A percentile compares a stretch with the other conserved stretches of the same genome.
phyloP scores from a whole-genome alignment of 1,140 invertebrate species.

The Neoseiulus cucumeris region DNA sequence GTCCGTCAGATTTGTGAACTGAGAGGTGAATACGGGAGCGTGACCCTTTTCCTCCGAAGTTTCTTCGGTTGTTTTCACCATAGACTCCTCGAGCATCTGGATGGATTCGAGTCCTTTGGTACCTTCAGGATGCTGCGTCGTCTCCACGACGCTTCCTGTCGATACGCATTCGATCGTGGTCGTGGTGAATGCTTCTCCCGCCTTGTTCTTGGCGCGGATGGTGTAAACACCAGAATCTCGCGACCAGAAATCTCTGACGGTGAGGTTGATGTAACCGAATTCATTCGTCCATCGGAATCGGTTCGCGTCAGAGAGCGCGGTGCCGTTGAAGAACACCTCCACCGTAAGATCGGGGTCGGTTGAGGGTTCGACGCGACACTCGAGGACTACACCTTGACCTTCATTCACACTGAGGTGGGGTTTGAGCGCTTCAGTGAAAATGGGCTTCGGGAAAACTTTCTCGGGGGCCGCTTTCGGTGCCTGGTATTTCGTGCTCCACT shows the following conservation, averaged over 20 bases:
- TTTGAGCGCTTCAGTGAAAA: constrained; percentile 60
- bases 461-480: constrained; percentile 16
- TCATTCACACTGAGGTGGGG: constrained; percentile 66
- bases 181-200: constrained; percentile 71
- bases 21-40: constrained; percentile 64
- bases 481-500: constrained; percentile 27
- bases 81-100: constrained; percentile 65
- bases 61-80: constrained; percentile 42
- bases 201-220: constrained; percentile 17
- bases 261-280: constrained; percentile 76
- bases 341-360: constrained; percentile 86
- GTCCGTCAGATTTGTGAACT: constrained; percentile 57
- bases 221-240: constrained; percentile 46
- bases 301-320: constrained; percentile 51
- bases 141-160: constrained; percentile 61
- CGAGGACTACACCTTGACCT: constrained; percentile 68
- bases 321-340: constrained; percentile 84
- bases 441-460: constrained; percentile 54
- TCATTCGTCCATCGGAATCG: constrained; percentile 63
- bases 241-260: constrained; percentile 66
- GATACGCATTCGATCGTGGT: constrained; percentile 55
- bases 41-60: constrained; percentile 44
- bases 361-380: constrained; percentile 81
- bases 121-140: constrained; percentile 77
- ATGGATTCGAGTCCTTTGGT: constrained; percentile 72